Percentiles rank a stretch among this genome's conserved stretches.
These are phyloP conservation scores for Prolemur simus DNA, from an alignment of 2,113 vertebrate species.

Conservation along the genomic window DNA sequence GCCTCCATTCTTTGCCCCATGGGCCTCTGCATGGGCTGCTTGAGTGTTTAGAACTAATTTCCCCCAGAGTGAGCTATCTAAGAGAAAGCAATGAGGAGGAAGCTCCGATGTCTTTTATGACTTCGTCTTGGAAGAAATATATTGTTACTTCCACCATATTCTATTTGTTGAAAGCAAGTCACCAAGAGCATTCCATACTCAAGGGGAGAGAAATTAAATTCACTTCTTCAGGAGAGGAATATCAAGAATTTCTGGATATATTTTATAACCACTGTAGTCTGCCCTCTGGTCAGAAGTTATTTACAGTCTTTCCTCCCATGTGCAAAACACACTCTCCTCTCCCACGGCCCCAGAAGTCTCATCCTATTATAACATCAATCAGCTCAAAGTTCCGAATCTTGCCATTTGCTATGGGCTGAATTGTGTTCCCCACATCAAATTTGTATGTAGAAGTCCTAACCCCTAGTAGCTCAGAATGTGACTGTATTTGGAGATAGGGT, in stretches of 20 bases:
- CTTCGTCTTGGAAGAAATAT: background rate
- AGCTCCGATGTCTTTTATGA: background rate
- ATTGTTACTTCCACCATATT: background rate
- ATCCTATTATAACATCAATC: background rate
- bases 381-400: background rate
- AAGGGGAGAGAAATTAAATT: background rate
- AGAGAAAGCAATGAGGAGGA: background rate
- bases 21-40: background rate
- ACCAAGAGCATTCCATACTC: background rate
- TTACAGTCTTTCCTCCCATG: background rate
- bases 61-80: background rate
- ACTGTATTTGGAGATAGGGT: background rate
- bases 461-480: background rate
- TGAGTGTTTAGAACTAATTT: background rate
- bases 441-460: background rate
- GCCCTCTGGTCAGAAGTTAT: background rate
- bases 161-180: background rate
- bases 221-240: background rate
- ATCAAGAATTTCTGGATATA: background rate
- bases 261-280: background rate
- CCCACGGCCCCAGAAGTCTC: background rate
- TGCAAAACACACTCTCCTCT: background rate
- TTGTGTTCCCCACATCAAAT: background rate
- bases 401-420: background rate
- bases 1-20: background rate